A percentile compares a stretch with the other conserved stretches of the same genome.
These are phyloP conservation scores for Palloptera scutellata DNA, from an alignment of 2,888 invertebrate species.

Conservation along the genomic window DNA sequence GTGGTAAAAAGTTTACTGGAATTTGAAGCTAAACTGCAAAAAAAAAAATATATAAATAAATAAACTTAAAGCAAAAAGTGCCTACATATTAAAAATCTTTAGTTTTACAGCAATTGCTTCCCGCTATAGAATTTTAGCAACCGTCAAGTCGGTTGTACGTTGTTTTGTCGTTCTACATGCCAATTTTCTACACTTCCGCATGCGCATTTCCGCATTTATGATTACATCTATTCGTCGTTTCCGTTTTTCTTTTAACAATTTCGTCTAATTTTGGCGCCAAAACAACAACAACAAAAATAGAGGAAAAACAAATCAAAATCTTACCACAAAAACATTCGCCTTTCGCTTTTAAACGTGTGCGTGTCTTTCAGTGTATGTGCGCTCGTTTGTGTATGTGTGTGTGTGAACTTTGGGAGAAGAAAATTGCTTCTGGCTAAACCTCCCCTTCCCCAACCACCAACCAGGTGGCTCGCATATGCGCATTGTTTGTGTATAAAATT, in stretches of 20 bases:
- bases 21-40: not conserved
- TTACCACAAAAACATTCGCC: not conserved
- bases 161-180: not conserved
- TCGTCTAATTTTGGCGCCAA: constrained; percentile 15
- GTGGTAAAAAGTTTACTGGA: not conserved
- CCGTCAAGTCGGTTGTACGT: too few species aligned
- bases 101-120: not conserved
- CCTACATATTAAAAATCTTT: not conserved
- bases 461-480: not conserved
- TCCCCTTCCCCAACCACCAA: not conserved
- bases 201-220: not conserved
- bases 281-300: not conserved
- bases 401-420: too few species aligned
- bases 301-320: not conserved
- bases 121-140: not conserved
- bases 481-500: not conserved
- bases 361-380: too few species aligned
- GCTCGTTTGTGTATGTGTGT: too few species aligned
- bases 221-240: not conserved
- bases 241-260: not conserved
- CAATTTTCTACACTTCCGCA: not conserved
- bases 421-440: not conserved
- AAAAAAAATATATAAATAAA: not conserved
- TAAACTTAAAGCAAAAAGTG: not conserved
- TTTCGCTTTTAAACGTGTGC: not conserved